Evolutionary conservation across 2,797 vertebrate species (phyloP).

Genomic region (Tympanoctomys barrerae): DNA sequence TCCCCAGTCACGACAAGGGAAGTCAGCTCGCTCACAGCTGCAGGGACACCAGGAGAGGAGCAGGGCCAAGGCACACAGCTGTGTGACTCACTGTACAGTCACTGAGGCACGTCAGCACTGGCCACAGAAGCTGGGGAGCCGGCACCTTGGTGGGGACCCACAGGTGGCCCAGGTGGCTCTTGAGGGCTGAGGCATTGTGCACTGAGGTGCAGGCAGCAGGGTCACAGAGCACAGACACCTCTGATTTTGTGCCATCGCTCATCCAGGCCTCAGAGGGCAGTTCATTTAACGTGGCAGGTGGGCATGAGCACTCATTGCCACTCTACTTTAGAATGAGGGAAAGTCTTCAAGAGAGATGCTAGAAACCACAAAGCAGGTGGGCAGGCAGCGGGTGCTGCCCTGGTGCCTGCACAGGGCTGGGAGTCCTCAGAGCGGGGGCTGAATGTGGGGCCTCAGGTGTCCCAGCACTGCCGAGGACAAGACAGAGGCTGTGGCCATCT

Average conservation of each 20-base stretch:
- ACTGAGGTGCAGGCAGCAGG: too few species aligned
- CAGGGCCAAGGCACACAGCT: background rate
- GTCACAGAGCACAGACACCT: background rate
- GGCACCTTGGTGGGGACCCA: background rate
- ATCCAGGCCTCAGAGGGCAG: too few species aligned
- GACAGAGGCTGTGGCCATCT: background rate
- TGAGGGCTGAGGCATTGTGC: too few species aligned
- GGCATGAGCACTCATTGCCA: background rate
- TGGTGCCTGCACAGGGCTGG: background rate
- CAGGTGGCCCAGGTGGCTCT: background rate
- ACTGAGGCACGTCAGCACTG: background rate
- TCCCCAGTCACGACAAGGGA: background rate
- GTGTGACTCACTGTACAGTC: background rate
- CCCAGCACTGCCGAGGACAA: background rate
- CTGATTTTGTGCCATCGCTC: rapidly evolving
- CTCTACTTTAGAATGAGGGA: background rate
- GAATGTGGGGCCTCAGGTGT: background rate
- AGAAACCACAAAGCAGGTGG: background rate
- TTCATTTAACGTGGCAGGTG: background rate
- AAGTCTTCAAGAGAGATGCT: background rate
- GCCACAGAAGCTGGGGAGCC: background rate
- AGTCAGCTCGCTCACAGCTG: background rate
- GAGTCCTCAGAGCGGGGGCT: background rate
- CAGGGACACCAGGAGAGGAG: background rate
- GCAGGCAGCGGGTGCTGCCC: background rate